Percentiles rank a stretch among this genome's conserved stretches.
These are phyloP conservation scores for Andrena fulva DNA, from an alignment of 2,888 invertebrate genomes.

Conservation along the genomic window DNA sequence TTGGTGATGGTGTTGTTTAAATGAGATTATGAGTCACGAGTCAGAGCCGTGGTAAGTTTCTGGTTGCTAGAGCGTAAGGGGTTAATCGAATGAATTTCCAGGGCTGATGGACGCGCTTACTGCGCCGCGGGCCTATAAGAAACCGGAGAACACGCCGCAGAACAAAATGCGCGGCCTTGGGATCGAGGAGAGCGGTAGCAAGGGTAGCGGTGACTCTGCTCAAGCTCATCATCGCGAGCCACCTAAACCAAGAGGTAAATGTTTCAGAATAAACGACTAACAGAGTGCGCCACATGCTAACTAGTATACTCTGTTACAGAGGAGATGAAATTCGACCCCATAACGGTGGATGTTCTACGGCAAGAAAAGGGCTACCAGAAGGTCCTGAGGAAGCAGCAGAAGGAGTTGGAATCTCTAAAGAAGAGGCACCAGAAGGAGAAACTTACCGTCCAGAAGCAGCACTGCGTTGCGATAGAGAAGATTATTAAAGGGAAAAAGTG, in stretches of 20 bases:
- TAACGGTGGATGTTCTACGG: slow-evolving; percentile 94
- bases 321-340: slow-evolving; percentile 93
- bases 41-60: not conserved
- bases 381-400: slow-evolving; percentile 97
- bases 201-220: slow-evolving; percentile 80
- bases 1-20: slow-evolving; percentile 76
- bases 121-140: slow-evolving; percentile 91
- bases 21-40: no score
- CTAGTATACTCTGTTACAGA: slow-evolving; percentile 70
- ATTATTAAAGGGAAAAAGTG: slow-evolving; percentile 97
- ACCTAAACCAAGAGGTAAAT: slow-evolving; percentile 79
- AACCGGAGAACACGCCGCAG: slow-evolving; percentile 83
- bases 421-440: slow-evolving; percentile 98
- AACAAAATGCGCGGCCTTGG: slow-evolving; percentile 98
- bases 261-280: not conserved
- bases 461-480: slow-evolving; percentile 96
- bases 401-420: slow-evolving; percentile 95
- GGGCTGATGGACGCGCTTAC: slow-evolving; percentile 99
- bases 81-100: slow-evolving; percentile 78
- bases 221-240: slow-evolving; percentile 78
- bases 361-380: slow-evolving; percentile 97
- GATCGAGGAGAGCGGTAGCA: slow-evolving; percentile 91
- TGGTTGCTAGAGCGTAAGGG: not conserved
- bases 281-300: no score
- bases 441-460: slow-evolving; percentile 94